Evolutionary conservation across 1,140 invertebrate genomes (phyloP).

Genomic region (Oncopodura yosiiana): DNA sequence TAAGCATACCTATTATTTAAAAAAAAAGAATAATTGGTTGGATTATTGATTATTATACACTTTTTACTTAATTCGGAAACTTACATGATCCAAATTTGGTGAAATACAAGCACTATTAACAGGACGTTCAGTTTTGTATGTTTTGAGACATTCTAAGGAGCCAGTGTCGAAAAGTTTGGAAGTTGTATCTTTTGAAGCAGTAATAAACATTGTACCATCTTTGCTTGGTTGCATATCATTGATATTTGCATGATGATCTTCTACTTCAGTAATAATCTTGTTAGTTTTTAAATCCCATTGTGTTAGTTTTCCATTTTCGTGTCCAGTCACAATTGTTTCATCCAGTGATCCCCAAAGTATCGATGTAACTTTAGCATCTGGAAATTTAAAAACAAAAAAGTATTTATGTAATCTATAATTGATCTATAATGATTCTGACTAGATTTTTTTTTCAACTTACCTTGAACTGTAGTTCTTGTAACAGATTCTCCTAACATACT

Average conservation of each 20-base stretch:
- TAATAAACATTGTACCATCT: conserved; percentile 91
- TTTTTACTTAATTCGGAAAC: conserved; percentile 28
- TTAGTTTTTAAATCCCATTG: conserved; percentile 88
- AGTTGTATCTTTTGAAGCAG: conserved; percentile 87
- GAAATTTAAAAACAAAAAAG: too few relatives aligned
- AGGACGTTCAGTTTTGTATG: conserved; percentile 90
- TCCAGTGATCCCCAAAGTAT: conserved; percentile 87
- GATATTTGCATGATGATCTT: conserved; percentile 74
- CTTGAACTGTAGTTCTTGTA: conserved; percentile 29
- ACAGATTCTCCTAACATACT: conserved; percentile 27
- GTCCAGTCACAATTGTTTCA: conserved; percentile 83
- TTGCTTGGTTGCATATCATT: conserved; percentile 92
- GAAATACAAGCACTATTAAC: conserved; percentile 95
- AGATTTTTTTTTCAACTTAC: too few relatives aligned
- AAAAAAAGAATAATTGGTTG: background rate
- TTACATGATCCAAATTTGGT: conserved; percentile 82
- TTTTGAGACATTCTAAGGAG: conserved; percentile 74
- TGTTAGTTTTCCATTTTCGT: conserved; percentile 82
- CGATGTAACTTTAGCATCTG: conserved; percentile 73
- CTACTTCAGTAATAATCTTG: conserved; percentile 61
- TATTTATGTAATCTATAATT: too few relatives aligned
- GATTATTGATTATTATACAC: background rate
- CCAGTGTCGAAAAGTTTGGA: conserved; percentile 87
- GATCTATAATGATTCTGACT: too few relatives aligned
- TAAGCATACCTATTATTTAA: conserved; percentile 58